phyloP scores from a whole-genome alignment of 2,113 vertebrate species.

The Candoia aspera region DNA sequence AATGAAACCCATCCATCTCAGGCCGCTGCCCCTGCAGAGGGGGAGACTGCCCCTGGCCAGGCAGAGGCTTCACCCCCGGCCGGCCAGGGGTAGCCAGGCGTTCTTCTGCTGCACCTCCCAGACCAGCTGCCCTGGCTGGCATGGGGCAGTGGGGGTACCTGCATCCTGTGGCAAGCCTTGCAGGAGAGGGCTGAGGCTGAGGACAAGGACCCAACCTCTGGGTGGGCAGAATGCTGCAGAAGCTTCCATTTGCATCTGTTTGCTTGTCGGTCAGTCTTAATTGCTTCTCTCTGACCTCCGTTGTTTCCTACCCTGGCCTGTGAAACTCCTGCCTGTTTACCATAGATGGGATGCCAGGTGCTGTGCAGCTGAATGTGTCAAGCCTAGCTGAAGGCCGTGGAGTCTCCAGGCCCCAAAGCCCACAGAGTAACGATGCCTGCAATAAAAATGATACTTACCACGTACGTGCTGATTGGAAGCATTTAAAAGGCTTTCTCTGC shows the following conservation, averaged over 20 bases:
- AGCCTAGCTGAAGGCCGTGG: neutral
- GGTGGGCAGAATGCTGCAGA: neutral
- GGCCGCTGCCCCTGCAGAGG: neutral
- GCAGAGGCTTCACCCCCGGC: neutral
- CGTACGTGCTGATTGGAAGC: neutral
- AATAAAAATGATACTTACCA: neutral
- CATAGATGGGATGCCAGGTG: neutral
- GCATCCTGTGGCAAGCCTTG: neutral
- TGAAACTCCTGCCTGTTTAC: neutral
- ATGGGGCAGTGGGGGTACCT: neutral
- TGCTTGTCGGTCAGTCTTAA: neutral
- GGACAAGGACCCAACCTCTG: neutral
- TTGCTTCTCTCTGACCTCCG: neutral
- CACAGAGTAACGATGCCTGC: neutral
- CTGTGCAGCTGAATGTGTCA: neutral
- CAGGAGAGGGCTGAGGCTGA: no score
- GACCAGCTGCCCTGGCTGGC: neutral
- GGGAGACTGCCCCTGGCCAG: neutral
- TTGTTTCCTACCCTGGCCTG: no score
- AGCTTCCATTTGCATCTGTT: neutral
- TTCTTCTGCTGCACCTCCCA: neutral
- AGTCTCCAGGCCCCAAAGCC: neutral
- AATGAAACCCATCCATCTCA: slow-evolving; percentile 2
- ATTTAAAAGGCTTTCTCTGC: neutral
- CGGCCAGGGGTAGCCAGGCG: neutral